Base-by-base conservation (phyloP, 2,888 invertebrate species). In the Epsilonema sp. region DNA sequence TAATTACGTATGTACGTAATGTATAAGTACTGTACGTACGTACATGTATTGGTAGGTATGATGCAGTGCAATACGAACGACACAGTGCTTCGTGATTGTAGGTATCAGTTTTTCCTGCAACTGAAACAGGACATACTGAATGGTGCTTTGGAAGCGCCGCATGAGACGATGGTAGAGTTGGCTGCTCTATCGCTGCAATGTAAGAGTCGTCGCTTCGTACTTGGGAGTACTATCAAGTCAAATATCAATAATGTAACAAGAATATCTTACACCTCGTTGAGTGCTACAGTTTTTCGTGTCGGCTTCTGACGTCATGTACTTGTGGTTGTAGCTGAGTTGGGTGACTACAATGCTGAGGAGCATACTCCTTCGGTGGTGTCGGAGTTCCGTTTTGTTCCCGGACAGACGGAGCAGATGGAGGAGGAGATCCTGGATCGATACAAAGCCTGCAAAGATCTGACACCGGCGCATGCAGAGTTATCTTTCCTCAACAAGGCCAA, bases 351-450 rank as follows among this genome's bases (percentile, higher is more conserved):
- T 68, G 78, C 82, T 54, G 73, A 76, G 39, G 75, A 80, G 46
- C 97, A 99, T 67, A 83, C 85, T 8, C 84, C 90, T n/a, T 85
- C 85, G 16, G 84, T 87, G 46, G 85, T 99, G 1, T 97, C 94
- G 1, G 92, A 97, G 70, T 99, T 97, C 69, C 78, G 85, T 51
- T 99, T 99, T 72, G 81, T 89, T 46, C 89, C 89, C 1, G 80
- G 55, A 11, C 94, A 94, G 72, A 82, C 85, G 1, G 92, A 92
- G 70, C 84, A 90, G 62, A 77, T 97, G 77, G 97, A 99, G 72
- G 76, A 87, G 47, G 80, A 80, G 64, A 84, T 92, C 59, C 70
- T 90, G 53, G 87, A 94, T 55, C 82, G 86, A 65, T 97, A 78
- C 68, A 82, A 82, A 48, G 49, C 37, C 24, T 60, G 36, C 58